Base-by-base conservation (phyloP, 2,797 vertebrate species). In the Nasua narica region DNA sequence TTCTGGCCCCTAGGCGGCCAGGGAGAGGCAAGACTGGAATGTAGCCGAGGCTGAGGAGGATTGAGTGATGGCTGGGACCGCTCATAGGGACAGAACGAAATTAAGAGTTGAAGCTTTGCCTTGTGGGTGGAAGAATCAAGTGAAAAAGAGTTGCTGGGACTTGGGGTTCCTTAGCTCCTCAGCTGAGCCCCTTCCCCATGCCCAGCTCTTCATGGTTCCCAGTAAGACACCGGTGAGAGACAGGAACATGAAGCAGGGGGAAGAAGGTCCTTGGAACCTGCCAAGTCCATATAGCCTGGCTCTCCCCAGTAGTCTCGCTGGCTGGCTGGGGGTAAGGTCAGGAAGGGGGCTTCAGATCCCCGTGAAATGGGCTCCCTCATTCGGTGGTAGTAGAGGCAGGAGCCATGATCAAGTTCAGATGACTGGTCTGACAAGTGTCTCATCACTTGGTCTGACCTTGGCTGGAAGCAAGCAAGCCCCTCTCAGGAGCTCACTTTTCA, bases 11-110 rank as follows among this genome's bases (percentile, higher is more conserved):
- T 67, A n/a, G 69, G 84, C 23, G 1, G 94, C 37, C 10, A 65
- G 89, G 67, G 91, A 93, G 54, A 82, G 88, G 65, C 40, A 6
- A 76, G 83, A 19, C 81, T 95, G 96, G 94, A 96, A 94, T 78
- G 86, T 58, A 89, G 92, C 35, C 46, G 78, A 69, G 76, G 91
- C 54, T 69, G 46, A 50, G 40, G 46, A 50, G 40, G 81, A 85
- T 0, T 74, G 76, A 70, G 67, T 77, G 76, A 90, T 76, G 78
- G 56, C 69, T 67, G 88, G 74, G 67, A 85, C 29, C 13, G 88
- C 87, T 82, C 72, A 7, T 89, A 74, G 91, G 70, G 88, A 88
- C 11, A 16, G 60, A 87, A 35, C n/a, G 13, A 54, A 70, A 85
- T 77, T n/a, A 84, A 84, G 81, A 83, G 46, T 43, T 21, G 40